Evolutionary conservation across 2,113 vertebrate genomes (phyloP).

Genomic region (Albula goreensis): DNA sequence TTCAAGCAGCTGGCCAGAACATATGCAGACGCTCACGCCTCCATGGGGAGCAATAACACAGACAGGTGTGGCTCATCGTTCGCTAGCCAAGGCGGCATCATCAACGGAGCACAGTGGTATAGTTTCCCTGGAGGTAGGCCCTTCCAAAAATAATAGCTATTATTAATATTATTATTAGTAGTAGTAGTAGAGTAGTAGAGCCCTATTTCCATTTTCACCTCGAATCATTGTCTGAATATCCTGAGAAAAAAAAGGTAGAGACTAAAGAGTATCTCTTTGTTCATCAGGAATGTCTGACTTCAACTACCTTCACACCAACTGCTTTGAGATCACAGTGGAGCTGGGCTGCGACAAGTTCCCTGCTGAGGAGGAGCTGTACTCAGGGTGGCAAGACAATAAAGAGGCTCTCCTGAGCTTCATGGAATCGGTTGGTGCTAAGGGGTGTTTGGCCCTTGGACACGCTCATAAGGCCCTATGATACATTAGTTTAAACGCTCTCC

Average conservation of each 20-base stretch:
- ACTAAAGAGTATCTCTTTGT: background rate
- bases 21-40: slow-evolving; percentile 79
- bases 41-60: slow-evolving; percentile 75
- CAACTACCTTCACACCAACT: slow-evolving; percentile 97
- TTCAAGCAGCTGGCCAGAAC: slow-evolving; percentile 83
- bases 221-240: too few species aligned
- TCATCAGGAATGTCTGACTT: slow-evolving; percentile 93
- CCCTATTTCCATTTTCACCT: too few species aligned
- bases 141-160: too few species aligned
- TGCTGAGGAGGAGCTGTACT: slow-evolving; percentile 80
- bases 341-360: slow-evolving; percentile 93
- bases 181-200: too few species aligned
- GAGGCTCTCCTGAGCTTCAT: slow-evolving; percentile 86
- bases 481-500: too few species aligned
- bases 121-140: slow-evolving; percentile 79
- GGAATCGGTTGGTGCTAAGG: slow-evolving; percentile 73
- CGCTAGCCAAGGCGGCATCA: slow-evolving; percentile 70
- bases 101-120: slow-evolving; percentile 90
- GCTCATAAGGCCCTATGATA: too few species aligned
- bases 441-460: too few species aligned
- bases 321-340: slow-evolving; percentile 91
- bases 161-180: too few species aligned
- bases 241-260: background rate
- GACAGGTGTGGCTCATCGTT: slow-evolving; percentile 81
- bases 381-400: slow-evolving; percentile 85